These are phyloP conservation scores for Ceratina japonica DNA, from an alignment of 1,140 invertebrate genomes.

Conservation along the genomic window DNA sequence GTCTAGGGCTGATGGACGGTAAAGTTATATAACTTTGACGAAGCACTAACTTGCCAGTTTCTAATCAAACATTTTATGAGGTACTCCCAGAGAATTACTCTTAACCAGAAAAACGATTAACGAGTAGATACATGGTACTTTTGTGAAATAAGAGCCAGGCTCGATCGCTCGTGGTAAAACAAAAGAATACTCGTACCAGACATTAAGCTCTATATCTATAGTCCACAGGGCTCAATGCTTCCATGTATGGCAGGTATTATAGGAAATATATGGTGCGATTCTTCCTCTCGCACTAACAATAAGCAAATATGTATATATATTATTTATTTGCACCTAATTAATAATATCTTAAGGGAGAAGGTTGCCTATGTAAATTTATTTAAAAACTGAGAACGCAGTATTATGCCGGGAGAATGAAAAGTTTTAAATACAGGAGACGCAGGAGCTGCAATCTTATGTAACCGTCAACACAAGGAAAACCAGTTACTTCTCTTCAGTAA, in stretches of 20 bases:
- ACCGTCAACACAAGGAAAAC: constrained; percentile 23
- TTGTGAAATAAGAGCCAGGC: no score
- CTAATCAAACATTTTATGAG: constrained; percentile 8
- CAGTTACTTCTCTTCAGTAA: constrained; percentile 39
- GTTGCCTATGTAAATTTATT: neutral
- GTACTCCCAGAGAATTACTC: neutral
- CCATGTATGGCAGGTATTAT: no score
- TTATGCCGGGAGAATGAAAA: neutral
- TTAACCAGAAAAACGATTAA: neutral
- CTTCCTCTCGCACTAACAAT: no score
- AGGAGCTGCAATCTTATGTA: constrained; percentile 32
- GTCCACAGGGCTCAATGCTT: no score
- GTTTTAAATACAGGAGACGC: neutral
- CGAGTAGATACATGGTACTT: no score
- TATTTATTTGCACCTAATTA: no score
- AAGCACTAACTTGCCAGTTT: constrained; percentile 34
- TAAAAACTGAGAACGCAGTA: neutral
- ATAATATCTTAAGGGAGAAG: no score
- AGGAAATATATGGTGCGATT: no score
- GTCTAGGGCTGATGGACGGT: constrained; percentile 21
- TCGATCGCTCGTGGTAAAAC: no score
- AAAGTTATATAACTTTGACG: constrained; percentile 30
- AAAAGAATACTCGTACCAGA: no score
- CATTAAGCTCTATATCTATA: no score
- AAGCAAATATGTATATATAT: no score